These are phyloP conservation scores for Trachythela sp. DNA, from an alignment of 64 coral and sea anemone genomes.

Conservation along the genomic window DNA sequence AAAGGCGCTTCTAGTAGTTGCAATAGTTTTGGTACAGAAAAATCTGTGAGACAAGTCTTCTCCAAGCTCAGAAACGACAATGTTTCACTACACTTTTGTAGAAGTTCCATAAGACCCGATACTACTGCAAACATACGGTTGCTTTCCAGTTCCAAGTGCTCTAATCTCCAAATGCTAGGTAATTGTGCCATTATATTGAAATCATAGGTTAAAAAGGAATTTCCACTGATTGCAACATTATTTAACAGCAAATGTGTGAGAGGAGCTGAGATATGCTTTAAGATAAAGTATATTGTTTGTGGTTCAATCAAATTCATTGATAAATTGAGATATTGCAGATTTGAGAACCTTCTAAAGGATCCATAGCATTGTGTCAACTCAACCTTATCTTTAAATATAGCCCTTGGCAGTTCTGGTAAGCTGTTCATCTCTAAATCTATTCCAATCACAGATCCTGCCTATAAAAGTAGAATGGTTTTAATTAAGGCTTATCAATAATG, in stretches of 20 bases:
- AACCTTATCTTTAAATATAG: no score
- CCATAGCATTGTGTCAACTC: not conserved
- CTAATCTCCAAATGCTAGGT: not conserved
- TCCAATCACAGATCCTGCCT: not conserved
- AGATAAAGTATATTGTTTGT: not conserved
- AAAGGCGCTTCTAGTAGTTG: not conserved
- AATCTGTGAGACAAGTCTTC: not conserved
- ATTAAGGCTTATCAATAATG: not conserved
- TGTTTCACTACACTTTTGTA: not conserved
- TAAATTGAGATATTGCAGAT: not conserved
- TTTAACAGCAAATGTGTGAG: not conserved
- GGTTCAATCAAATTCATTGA: not conserved
- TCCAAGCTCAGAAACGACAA: not conserved
- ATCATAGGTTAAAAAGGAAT: not conserved
- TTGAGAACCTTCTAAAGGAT: not conserved
- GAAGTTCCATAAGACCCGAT: not conserved
- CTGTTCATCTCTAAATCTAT: not conserved
- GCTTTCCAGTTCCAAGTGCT: not conserved
- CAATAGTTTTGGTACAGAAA: not conserved
- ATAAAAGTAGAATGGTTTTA: not conserved
- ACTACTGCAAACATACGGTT: not conserved
- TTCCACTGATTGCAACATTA: not conserved
- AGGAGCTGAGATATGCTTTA: not conserved
- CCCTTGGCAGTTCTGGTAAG: no score
- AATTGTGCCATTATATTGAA: not conserved